These are phyloP conservation scores for Cygnus atratus DNA, from an alignment of 2,113 vertebrate species.

Conservation along the genomic window DNA sequence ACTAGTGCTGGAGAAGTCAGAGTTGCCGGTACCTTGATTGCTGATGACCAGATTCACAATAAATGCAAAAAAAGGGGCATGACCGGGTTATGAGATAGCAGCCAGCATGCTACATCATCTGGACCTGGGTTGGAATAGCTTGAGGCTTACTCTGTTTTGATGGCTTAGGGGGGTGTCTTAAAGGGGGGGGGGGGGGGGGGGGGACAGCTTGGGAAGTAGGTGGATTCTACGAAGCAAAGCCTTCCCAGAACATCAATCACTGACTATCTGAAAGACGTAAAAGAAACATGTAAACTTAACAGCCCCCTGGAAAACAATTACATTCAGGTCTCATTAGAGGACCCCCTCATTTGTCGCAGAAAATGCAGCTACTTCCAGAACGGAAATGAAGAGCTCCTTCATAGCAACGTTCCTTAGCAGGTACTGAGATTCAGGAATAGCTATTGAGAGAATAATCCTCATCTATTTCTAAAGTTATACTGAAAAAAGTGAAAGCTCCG, in stretches of 20 bases:
- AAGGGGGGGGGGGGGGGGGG: not conserved
- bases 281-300: slow-evolving; percentile 13
- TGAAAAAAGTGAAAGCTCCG: not conserved
- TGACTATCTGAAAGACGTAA: slow-evolving; percentile 2
- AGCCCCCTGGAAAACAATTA: slow-evolving; percentile 26
- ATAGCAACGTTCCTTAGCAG: not conserved
- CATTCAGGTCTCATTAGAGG: slow-evolving; percentile 6
- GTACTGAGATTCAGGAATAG: not conserved
- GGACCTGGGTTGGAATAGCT: not conserved
- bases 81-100: rapidly evolving
- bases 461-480: not conserved
- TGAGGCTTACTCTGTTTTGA: not conserved
- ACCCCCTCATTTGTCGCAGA: not conserved
- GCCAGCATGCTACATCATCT: not conserved
- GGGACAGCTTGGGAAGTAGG: not conserved
- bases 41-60: not conserved
- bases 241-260: slow-evolving; percentile 25
- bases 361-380: slow-evolving; percentile 21
- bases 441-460: not conserved
- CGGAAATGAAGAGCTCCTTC: not conserved
- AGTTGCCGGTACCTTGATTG: not conserved
- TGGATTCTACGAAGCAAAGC: not conserved
- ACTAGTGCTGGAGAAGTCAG: not conserved
- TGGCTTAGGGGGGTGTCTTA: not conserved
- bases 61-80: rapidly evolving